These are phyloP conservation scores for Karalla daura DNA, from an alignment of 2,797 vertebrate genomes.

Conservation along the genomic window DNA sequence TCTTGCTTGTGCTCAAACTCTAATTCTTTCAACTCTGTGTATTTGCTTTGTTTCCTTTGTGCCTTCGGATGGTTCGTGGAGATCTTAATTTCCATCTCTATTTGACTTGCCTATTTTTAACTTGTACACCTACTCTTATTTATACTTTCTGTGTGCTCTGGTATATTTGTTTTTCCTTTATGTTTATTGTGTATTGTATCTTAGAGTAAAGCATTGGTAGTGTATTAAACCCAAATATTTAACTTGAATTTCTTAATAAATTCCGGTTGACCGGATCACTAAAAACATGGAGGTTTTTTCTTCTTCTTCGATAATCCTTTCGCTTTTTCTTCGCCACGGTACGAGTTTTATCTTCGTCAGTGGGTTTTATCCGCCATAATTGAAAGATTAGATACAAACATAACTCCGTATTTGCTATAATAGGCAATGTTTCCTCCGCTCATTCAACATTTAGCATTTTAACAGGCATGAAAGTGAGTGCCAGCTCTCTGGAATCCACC, in stretches of 20 bases:
- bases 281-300: too few relatives aligned
- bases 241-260: background rate
- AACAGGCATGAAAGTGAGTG: background rate
- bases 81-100: slow-evolving; percentile 44
- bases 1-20: slow-evolving; percentile 15
- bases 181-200: background rate
- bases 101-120: slow-evolving; percentile 36
- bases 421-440: background rate
- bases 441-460: background rate
- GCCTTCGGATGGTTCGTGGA: slow-evolving; percentile 25
- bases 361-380: background rate
- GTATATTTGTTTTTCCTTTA: background rate
- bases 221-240: background rate
- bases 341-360: too few relatives aligned
- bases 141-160: too few relatives aligned
- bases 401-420: background rate
- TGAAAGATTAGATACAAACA: background rate
- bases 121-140: background rate
- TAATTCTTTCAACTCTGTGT: slow-evolving; percentile 30
- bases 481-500: background rate
- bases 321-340: too few relatives aligned
- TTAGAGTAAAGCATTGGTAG: background rate
- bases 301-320: too few relatives aligned
- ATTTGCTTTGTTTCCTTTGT: slow-evolving; percentile 39
- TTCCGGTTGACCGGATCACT: too few relatives aligned